A percentile compares a stretch with the other conserved stretches of the same genome.
phyloP scores from a whole-genome alignment of 2,797 vertebrate species.

The Lacerta bilineata region DNA sequence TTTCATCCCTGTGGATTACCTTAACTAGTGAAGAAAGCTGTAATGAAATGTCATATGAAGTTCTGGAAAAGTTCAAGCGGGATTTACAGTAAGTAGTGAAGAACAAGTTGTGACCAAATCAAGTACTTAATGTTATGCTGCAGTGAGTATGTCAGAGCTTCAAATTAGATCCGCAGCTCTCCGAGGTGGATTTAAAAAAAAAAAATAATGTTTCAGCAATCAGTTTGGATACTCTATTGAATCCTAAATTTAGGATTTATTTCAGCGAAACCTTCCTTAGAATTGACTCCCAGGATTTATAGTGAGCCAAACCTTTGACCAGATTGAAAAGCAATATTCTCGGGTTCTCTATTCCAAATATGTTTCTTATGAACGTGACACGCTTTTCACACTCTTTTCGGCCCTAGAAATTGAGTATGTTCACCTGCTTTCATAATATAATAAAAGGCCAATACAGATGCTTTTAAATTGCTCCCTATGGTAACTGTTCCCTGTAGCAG shows the following conservation, averaged over 20 bases:
- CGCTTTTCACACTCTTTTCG: neutral
- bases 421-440: neutral
- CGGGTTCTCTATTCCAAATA: neutral
- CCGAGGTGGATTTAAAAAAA: neutral
- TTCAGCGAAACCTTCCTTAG: neutral
- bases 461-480: neutral
- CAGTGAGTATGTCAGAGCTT: neutral
- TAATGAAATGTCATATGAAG: conserved; percentile 22
- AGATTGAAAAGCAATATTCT: neutral
- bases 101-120: conserved; percentile 22
- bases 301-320: neutral
- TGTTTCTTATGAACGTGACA: neutral
- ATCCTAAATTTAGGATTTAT: conserved; percentile 13
- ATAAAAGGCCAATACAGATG: neutral
- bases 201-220: neutral
- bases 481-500: neutral
- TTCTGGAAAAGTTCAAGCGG: conserved; percentile 1
- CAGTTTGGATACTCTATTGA: neutral
- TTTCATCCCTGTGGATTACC: conserved; percentile 5
- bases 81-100: conserved; percentile 3
- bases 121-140: conserved; percentile 2
- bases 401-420: neutral
- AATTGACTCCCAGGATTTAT: neutral
- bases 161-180: neutral
- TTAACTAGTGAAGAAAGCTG: conserved; percentile 10